Conservation (phyloP, 2,797 vertebrate species). For the Labeo calbasu region DNA sequence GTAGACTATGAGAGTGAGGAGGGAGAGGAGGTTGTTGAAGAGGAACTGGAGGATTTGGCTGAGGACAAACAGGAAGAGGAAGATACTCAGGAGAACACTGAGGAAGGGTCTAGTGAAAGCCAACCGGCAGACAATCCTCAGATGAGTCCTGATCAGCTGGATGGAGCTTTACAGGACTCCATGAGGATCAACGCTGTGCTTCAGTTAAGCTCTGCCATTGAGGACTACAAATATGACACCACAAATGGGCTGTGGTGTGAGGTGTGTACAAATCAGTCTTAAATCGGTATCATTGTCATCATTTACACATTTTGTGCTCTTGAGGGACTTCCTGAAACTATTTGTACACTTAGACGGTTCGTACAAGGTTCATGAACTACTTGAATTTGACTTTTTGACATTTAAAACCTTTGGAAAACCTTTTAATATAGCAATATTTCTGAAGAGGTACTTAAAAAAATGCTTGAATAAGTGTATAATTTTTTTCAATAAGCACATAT, state of each 20-base stretch:
- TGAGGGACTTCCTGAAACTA: background rate
- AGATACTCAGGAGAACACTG: background rate
- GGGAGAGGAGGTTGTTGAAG: conserved; percentile 69
- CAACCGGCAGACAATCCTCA: background rate
- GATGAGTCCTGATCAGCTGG: background rate
- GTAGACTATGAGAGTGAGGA: conserved; percentile 96
- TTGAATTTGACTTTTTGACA: too few species aligned
- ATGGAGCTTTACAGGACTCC: conserved; percentile 21
- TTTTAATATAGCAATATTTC: too few species aligned
- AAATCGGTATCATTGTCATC: background rate
- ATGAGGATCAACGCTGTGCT: conserved; percentile 81
- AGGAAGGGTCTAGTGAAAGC: background rate
- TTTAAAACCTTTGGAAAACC: too few species aligned
- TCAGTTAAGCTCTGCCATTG: conserved; percentile 74
- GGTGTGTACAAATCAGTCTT: conserved; percentile 70
- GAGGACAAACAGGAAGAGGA: conserved; percentile 30
- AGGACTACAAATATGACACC: conserved; percentile 84
- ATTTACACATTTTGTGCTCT: background rate
- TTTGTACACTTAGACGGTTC: background rate
- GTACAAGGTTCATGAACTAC: too few species aligned
- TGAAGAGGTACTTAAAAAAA: too few species aligned
- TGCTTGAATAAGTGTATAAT: too few species aligned
- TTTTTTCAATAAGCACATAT: too few species aligned
- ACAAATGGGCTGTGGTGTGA: conserved; percentile 89
- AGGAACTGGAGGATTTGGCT: conserved; percentile 69